Base-by-base conservation (phyloP, 2,888 invertebrate species). In the Drosophila anceps region DNA sequence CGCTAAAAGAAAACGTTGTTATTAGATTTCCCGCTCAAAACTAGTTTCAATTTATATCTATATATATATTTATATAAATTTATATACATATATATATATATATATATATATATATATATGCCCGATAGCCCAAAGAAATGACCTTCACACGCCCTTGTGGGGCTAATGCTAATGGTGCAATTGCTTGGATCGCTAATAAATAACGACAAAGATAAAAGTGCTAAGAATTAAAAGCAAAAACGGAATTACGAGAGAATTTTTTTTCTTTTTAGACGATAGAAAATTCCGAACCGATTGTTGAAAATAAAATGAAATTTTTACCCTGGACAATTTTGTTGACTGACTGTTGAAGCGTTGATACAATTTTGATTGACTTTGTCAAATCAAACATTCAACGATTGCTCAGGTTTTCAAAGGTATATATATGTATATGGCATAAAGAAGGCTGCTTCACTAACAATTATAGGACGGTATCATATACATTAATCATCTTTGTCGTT, bases 1-100 rank as follows among this genome's bases (percentile, higher is more conserved):
- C 35, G 91, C 92, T 92, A 80, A 54, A 88, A 85, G 63, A 12
- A 27, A 29, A 33, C 9, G n/a, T 10, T 10, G n/a, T 33, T 29
- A 24, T 41, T 8, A 10, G 10, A 44, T 20, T 4, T 6, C 20
- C 37, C 24, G 8, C 15, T 41, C 9, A 10, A 15, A 27, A 1
- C 5, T 18, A 41, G 5, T 18, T 18, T 41, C 18, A 18, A 20
- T 43, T 13, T 20, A 20, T 7, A 20, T 43, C 12, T 20, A 20
- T 7, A 13, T 20, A 24, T 15, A 4, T 48, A 48, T 29, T n/a
- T 48, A 29, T n/a, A n/a, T 27, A 46, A 10, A 46, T 8, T 10
- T n/a, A 46, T 27, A 27, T n/a, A 46, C 0, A n/a, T n/a, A 24
- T 44, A 13, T 24, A 13, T 44, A 24, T 44, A 44, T n/a, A 29